Percentiles rank a stretch among this genome's conserved stretches.
Conservation (phyloP, 2,888 invertebrate species). For the Chaetogeoica ovagalla region DNA sequence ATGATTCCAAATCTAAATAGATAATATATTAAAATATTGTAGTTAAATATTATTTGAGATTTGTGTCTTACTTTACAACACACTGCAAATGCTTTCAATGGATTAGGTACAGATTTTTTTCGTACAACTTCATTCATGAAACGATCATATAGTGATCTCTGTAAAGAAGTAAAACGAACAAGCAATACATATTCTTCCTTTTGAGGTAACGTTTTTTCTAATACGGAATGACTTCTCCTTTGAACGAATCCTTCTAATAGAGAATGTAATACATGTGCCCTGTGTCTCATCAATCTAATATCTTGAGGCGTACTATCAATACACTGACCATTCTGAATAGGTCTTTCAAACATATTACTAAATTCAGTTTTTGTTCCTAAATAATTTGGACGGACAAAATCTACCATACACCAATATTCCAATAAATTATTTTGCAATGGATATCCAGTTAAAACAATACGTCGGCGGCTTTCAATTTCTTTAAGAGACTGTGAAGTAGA, state of each 20-base stretch:
- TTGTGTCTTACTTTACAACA: constrained; percentile 80
- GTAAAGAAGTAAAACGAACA: constrained; percentile 85
- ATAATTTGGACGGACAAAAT: constrained; percentile 97
- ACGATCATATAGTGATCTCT: constrained; percentile 85
- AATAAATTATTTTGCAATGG: constrained; percentile 96
- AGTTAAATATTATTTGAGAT: background rate
- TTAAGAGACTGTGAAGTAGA: constrained; percentile 94
- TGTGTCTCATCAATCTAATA: constrained; percentile 87
- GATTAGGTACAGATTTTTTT: constrained; percentile 86
- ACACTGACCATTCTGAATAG: constrained; percentile 98
- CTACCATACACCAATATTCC: constrained; percentile 99
- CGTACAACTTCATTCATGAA: constrained; percentile 92
- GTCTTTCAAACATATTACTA: constrained; percentile 97
- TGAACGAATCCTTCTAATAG: constrained; percentile 95
- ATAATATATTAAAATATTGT: constrained; percentile 26
- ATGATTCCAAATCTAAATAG: constrained; percentile 83
- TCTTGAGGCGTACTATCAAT: constrained; percentile 95
- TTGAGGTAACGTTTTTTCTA: constrained; percentile 88
- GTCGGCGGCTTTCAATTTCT: constrained; percentile 88
- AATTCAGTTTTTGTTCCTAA: constrained; percentile 96
- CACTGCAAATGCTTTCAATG: constrained; percentile 95
- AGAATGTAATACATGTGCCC: constrained; percentile 94
- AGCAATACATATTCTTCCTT: constrained; percentile 94
- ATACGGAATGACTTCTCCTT: constrained; percentile 87
- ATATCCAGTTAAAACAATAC: constrained; percentile 96